Evolutionary conservation across 1,140 invertebrate species (phyloP).

Genomic region (Rhagoletis pomonella): DNA sequence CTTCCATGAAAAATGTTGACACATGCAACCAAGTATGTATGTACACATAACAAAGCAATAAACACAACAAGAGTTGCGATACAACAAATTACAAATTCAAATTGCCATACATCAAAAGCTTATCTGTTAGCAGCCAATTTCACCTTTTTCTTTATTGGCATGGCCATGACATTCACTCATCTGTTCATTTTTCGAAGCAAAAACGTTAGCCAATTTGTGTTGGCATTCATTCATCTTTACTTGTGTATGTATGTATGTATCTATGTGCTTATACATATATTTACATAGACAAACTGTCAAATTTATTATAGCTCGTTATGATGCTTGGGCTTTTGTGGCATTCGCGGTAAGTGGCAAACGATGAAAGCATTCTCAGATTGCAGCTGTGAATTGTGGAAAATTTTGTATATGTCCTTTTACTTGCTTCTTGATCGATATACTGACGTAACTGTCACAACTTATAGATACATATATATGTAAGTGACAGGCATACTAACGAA

Average conservation of each 20-base stretch:
- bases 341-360: conserved; percentile 27
- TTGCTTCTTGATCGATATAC: conserved; percentile 6
- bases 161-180: background rate
- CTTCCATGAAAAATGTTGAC: conserved; percentile 32
- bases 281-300: conserved; percentile 12
- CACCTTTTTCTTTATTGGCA: background rate
- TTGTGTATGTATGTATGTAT: background rate
- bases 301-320: conserved; percentile 40
- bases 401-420: background rate
- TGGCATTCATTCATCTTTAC: background rate
- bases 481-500: too few species aligned
- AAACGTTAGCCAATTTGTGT: conserved; percentile 18
- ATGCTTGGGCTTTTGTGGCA: conserved; percentile 31
- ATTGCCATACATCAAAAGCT: conserved; percentile 28
- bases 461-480: background rate
- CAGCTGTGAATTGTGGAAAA: background rate
- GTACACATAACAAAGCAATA: background rate
- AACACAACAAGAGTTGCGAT: background rate
- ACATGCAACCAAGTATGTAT: background rate
- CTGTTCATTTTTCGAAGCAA: background rate
- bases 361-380: background rate
- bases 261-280: background rate
- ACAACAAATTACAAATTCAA: background rate
- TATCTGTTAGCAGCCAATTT: background rate
- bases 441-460: conserved; percentile 24